Evolutionary conservation across 1,140 invertebrate species (phyloP).

Genomic region (Heliconius melpomene): DNA sequence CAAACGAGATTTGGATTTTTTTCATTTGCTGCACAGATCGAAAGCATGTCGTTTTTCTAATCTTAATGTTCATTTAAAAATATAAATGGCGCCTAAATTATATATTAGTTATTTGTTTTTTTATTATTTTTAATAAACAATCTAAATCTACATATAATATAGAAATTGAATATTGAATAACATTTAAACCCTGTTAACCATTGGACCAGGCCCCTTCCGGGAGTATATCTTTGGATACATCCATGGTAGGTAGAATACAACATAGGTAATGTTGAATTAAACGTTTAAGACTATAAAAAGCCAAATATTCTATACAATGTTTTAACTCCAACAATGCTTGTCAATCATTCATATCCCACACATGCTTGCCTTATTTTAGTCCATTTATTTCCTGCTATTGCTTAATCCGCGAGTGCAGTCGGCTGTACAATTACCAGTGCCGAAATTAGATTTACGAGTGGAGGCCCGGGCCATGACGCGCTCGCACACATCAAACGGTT

Average conservation of each 20-base stretch:
- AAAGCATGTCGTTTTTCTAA: slow-evolving; percentile 19
- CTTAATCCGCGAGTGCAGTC: slow-evolving; percentile 52
- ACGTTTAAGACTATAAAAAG: not conserved
- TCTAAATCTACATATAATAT: too few relatives aligned
- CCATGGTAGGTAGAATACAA: too few relatives aligned
- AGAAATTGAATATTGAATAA: too few relatives aligned
- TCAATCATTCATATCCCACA: slow-evolving; percentile 27
- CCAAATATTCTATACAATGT: not conserved
- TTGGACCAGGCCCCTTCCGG: too few relatives aligned
- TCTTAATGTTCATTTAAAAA: slow-evolving; percentile 9
- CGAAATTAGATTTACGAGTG: slow-evolving; percentile 76
- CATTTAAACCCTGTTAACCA: too few relatives aligned
- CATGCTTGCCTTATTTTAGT: slow-evolving; percentile 41
- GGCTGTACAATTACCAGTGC: slow-evolving; percentile 56
- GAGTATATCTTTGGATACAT: too few relatives aligned
- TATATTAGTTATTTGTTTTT: not conserved
- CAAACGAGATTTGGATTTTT: slow-evolving; percentile 28
- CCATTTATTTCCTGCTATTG: slow-evolving; percentile 49
- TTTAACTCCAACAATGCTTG: slow-evolving; percentile 5
- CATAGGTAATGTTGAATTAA: too few relatives aligned
- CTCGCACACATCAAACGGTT: slow-evolving; percentile 64
- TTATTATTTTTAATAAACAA: too few relatives aligned
- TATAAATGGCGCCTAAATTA: not conserved
- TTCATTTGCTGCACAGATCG: slow-evolving; percentile 6
- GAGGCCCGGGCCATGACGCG: slow-evolving; percentile 62